Evolutionary conservation across 2,888 invertebrate genomes (phyloP), one percentile per base, ranked within the genome.

Genomic region (Sphaerophoria rueppellii): DNA sequence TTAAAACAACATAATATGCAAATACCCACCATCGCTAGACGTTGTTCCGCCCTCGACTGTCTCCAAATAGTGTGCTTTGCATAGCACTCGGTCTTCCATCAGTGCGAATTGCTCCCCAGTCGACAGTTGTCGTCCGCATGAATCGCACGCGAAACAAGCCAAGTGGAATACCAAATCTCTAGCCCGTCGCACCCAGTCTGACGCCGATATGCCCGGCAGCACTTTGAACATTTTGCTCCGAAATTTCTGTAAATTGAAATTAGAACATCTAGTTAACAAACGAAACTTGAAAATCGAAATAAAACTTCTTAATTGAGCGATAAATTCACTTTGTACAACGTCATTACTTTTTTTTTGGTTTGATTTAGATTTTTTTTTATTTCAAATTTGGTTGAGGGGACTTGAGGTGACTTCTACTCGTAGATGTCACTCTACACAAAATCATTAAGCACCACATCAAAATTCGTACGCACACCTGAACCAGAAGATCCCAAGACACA

Each of bases 141-240:
- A 97, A 92, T 99, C 98, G 92, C 99, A 99, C 24, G 99, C 98
- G 93, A 99, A 99, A 93, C 99, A 99, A 61, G 99, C 99, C 91
- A 99, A 93, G 93, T 99, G 99, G 93, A 98, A 99, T 43, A 99
- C 98, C 91, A 97, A 95, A 90, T 97, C 96, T 70, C 97, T 94
- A 46, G 99, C 99, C 90, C 98, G 95, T 86, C 99, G 94, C 89
- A 99, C 99, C 99, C 99, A 99, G 93, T 99, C 99, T 57, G 97
- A 97, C 16, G 98, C 95, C 16, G 97, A 97, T 90, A 99, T 98
- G 88, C 96, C 71, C 99, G 95, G 88, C 96, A 95, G 92, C 99
- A 99, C 92, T 98, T 98, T 67, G 98, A 96, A 92, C 99, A 99
- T 93, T 98, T 98, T 75, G 98, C 96, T 83, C 98, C 98, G 92